Percentiles rank a stretch among this genome's conserved stretches.
Conservation (phyloP, 2,797 vertebrate genomes). For the Spondyliosoma cantharus region DNA sequence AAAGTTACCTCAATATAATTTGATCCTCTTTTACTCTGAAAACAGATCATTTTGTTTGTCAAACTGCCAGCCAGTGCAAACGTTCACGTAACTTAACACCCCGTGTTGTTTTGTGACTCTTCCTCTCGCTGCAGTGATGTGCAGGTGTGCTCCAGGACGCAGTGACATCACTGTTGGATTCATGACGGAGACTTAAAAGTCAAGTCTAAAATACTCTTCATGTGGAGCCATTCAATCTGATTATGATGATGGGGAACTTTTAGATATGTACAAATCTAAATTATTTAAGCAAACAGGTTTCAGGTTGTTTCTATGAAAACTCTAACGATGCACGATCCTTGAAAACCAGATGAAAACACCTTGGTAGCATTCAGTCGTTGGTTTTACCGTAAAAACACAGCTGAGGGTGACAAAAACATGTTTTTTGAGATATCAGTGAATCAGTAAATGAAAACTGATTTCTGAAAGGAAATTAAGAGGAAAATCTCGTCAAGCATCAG, state of each 20-base stretch:
- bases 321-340: neutral
- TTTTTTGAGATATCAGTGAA: neutral
- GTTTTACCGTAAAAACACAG: conserved; percentile 36
- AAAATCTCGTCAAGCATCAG: conserved; percentile 6
- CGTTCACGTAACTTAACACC: neutral
- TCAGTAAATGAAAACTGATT: conserved; percentile 11
- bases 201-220: too few species aligned
- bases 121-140: neutral
- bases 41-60: neutral
- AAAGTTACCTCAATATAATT: neutral
- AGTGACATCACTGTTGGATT: neutral
- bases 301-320: neutral
- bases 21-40: neutral
- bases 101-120: neutral
- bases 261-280: neutral
- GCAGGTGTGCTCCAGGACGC: neutral
- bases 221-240: neutral
- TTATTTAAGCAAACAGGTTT: neutral
- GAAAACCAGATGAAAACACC: neutral
- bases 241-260: neutral
- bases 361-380: neutral
- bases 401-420: conserved; percentile 7
- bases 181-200: too few species aligned
- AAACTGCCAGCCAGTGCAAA: neutral
- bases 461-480: neutral